Conservation (phyloP, 2,797 vertebrate species). For the Coregonus suidteri region DNA sequence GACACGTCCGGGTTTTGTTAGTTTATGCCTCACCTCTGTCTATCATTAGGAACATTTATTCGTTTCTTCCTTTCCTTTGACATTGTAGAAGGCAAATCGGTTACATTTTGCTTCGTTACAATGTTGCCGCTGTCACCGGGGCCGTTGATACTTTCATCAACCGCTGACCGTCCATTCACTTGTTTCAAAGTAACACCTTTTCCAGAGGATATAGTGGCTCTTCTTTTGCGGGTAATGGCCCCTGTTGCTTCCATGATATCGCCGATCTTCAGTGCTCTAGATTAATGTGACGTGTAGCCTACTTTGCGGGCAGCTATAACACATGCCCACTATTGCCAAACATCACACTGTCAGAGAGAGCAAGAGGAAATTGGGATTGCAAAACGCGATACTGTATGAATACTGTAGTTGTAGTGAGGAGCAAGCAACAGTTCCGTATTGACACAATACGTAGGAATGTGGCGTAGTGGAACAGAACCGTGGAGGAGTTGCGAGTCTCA, state of each 20-base stretch:
- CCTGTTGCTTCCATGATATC: conserved; percentile 31
- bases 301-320: neutral
- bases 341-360: neutral
- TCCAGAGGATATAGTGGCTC: conserved; percentile 47
- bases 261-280: conserved; percentile 21
- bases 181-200: conserved; percentile 36
- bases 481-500: neutral
- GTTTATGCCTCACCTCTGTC: conserved; percentile 63
- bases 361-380: neutral
- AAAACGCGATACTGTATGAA: neutral
- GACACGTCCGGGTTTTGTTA: neutral
- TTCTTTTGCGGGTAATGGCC: conserved; percentile 38
- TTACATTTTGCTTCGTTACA: conserved; percentile 20
- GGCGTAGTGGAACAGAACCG: neutral
- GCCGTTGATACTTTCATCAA: neutral
- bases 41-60: conserved; percentile 48
- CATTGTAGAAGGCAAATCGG: conserved; percentile 26
- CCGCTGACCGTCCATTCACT: conserved; percentile 25
- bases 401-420: neutral
- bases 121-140: neutral
- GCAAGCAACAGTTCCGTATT: neutral
- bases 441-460: neutral
- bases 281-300: neutral
- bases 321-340: neutral
- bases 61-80: conserved; percentile 50